These are phyloP conservation scores for Cylloceria caligata DNA, from an alignment of 2,888 invertebrate species.

Conservation along the genomic window DNA sequence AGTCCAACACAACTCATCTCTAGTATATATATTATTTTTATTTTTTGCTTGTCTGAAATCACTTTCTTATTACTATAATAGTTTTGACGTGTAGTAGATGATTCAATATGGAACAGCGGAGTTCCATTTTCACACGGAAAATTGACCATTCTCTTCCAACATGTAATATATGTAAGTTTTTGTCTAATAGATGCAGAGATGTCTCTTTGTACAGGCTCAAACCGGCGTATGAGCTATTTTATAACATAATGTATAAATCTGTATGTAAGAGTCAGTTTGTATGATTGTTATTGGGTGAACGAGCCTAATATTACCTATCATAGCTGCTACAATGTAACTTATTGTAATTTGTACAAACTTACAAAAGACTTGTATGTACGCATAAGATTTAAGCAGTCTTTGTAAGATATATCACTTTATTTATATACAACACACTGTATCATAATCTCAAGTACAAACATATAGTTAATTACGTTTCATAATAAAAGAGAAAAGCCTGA, in stretches of 20 bases:
- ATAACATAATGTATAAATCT: conserved; percentile 75
- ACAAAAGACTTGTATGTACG: conserved; percentile 80
- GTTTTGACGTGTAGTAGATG: conserved; percentile 60
- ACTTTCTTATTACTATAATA: conserved; percentile 54
- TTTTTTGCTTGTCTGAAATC: conserved; percentile 48
- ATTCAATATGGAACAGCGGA: conserved; percentile 58
- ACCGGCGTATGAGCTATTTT: conserved; percentile 72
- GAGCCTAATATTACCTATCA: conserved; percentile 78
- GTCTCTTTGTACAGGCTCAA: conserved; percentile 76
- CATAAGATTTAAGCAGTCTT: conserved; percentile 78
- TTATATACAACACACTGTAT: conserved; percentile 82
- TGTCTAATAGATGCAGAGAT: conserved; percentile 68
- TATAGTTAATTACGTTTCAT: conserved; percentile 82
- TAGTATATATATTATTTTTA: conserved; percentile 54
- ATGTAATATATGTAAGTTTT: conserved; percentile 69
- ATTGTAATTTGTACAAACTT: conserved; percentile 82
- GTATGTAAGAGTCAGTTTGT: conserved; percentile 76
- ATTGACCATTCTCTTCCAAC: conserved; percentile 67
- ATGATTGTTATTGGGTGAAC: conserved; percentile 77
- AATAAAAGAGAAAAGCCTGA: conserved; percentile 77
- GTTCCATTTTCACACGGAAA: conserved; percentile 61
- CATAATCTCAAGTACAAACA: conserved; percentile 82
- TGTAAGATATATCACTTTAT: conserved; percentile 82
- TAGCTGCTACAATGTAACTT: conserved; percentile 79
- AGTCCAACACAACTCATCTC: conserved; percentile 54